Evolutionary conservation across 2,797 vertebrate genomes (phyloP), one percentile per base, ranked within the genome.

Genomic region (Periparus ater): DNA sequence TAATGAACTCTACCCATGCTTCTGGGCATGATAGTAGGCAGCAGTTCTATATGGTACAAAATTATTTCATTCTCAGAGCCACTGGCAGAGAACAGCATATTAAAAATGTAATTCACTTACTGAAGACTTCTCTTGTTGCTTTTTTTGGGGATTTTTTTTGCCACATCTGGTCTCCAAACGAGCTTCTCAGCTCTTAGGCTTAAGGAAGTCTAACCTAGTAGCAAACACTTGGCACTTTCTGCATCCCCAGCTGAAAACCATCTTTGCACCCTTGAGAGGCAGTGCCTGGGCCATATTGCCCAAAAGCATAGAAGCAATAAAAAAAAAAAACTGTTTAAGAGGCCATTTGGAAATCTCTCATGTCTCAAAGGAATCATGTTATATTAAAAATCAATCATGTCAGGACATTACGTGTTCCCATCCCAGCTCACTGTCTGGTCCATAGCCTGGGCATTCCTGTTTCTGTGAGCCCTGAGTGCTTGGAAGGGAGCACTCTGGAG

Each of bases 71-170:
- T 60, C 40, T 51, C n/a, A 50, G 63, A 89, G 36, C 76, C 36
- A 48, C 62, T 0, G 4, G 65, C 85, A 91, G 82, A 85, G 76
- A 94, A 63, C 18, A 84, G 36, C 44, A 58, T 96, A 96, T 94
- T 96, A 92, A 94, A 96, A 91, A 40, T 40, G 58, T 89, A 94
- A 96, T 91, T 97, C 91, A 88, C 66, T 83, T 84, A 38, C 51
- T 78, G 40, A 94, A 95, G 89, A 77, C 11, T 30, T 81, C 9
- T 74, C 19, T 23, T 38, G 13, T 2, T 7, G 8, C 15, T 10
- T 9, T 13, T 17, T 20, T 4, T 15, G 12, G 38, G 38, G 38
- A 40, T 11, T 26, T 4, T 12, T 34, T 22, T 26, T 12, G 4
- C 42, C 34, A 67, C 34, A 68, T 89, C 40, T 11, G 2, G 48